A percentile compares a stretch with the other conserved stretches of the same genome.
These are phyloP conservation scores for Stenopsyche tienmushanensis DNA, from an alignment of 1,140 invertebrate species.

Conservation along the genomic window DNA sequence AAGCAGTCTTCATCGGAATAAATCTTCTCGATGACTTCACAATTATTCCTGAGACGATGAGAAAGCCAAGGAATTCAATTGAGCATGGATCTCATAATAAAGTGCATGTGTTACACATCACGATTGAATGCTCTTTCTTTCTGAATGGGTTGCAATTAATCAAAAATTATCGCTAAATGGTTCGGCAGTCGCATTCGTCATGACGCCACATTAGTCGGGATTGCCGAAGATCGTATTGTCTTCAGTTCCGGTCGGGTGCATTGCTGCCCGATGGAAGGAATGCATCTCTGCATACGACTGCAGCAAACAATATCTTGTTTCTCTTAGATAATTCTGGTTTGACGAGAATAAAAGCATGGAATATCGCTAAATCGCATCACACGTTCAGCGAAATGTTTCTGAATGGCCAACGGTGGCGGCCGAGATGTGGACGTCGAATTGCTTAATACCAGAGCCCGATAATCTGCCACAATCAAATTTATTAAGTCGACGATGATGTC, in stretches of 20 bases:
- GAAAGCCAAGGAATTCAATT: no score
- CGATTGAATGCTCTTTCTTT: background rate
- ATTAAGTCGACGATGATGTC: background rate
- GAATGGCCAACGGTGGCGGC: background rate
- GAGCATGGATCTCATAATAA: no score
- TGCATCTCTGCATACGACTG: slow-evolving; percentile 12
- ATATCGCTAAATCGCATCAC: slow-evolving; percentile 7
- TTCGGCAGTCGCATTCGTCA: slow-evolving; percentile 7
- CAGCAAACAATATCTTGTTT: background rate
- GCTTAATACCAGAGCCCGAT: background rate
- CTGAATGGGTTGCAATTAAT: slow-evolving; percentile 9
- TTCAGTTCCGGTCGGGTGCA: slow-evolving; percentile 6
- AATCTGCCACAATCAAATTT: background rate
- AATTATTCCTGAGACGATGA: no score
- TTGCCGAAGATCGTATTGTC: background rate
- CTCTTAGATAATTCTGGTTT: slow-evolving; percentile 24
- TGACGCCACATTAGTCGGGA: background rate
- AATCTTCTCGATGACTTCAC: no score
- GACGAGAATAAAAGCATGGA: slow-evolving; percentile 18
- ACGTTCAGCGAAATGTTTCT: background rate
- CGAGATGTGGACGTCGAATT: background rate
- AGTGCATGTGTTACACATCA: background rate
- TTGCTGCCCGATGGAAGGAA: background rate
- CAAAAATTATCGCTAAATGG: slow-evolving; percentile 12
- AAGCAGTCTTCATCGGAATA: no score